phyloP scores from a whole-genome alignment of 2,797 vertebrate species.

The Pangasius djambal region DNA sequence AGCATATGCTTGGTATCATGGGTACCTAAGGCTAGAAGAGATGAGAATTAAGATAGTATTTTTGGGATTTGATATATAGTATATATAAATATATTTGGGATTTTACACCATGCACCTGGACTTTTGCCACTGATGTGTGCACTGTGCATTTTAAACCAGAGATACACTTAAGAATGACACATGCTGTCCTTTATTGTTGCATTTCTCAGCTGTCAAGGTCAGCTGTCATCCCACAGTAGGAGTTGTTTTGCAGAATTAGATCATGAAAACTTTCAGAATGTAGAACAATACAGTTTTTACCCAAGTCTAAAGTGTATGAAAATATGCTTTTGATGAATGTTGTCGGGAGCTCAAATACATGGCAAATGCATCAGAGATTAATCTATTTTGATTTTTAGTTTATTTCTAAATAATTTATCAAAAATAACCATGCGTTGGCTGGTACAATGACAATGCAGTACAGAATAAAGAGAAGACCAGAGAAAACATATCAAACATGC shows the following conservation, averaged over 20 bases:
- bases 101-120: neutral
- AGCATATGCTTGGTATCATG: neutral
- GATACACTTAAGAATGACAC: neutral
- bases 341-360: neutral
- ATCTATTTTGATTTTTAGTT: neutral
- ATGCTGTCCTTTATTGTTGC: neutral
- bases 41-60: too few relatives aligned
- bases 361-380: neutral
- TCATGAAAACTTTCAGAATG: neutral
- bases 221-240: neutral
- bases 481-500: neutral
- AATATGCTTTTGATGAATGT: neutral
- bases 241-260: neutral
- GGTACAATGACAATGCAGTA: neutral
- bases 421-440: neutral
- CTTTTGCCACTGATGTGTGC: neutral
- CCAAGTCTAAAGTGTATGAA: neutral
- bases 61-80: too few relatives aligned
- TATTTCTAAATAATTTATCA: neutral
- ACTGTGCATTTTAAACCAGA: neutral
- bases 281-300: neutral
- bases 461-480: neutral
- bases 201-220: neutral
- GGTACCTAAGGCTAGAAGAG: neutral
- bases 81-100: neutral